These are phyloP conservation scores for Autographa pulchrina DNA, from an alignment of 2,888 invertebrate genomes.

Conservation along the genomic window DNA sequence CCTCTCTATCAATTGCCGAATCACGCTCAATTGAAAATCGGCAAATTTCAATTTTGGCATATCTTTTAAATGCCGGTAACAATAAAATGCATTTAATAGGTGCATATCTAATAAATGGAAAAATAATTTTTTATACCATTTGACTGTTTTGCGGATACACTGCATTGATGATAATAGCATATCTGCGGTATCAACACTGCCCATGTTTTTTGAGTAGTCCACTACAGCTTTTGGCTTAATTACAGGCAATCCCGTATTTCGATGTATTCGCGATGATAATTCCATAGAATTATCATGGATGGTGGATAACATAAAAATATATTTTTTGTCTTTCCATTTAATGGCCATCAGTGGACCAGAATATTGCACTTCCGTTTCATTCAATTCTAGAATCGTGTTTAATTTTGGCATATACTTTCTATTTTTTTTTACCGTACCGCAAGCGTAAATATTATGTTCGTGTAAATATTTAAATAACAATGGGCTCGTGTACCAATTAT, in stretches of 20 bases:
- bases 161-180: conserved; percentile 42
- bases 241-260: conserved; percentile 40
- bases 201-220: conserved; percentile 51
- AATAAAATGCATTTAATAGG: conserved; percentile 24
- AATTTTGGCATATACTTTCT: conserved; percentile 25
- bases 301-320: conserved; percentile 28
- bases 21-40: conserved; percentile 20
- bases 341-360: conserved; percentile 43
- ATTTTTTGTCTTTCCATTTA: conserved; percentile 51
- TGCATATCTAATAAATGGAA: conserved; percentile 36
- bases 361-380: conserved; percentile 32
- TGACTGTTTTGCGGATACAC: conserved; percentile 38
- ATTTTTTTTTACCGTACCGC: conserved; percentile 30
- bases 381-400: conserved; percentile 21
- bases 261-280: conserved; percentile 21
- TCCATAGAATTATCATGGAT: conserved; percentile 32
- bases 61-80: conserved; percentile 13
- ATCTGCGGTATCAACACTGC: conserved; percentile 44
- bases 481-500: conserved; percentile 51
- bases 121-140: conserved; percentile 46
- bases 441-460: conserved; percentile 23
- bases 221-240: conserved; percentile 38
- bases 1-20: conserved; percentile 26
- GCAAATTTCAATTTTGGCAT: conserved; percentile 9
- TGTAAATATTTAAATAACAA: conserved; percentile 40